Conservation (phyloP, 1,140 invertebrate species). For the Tetramorium simillimum region DNA sequence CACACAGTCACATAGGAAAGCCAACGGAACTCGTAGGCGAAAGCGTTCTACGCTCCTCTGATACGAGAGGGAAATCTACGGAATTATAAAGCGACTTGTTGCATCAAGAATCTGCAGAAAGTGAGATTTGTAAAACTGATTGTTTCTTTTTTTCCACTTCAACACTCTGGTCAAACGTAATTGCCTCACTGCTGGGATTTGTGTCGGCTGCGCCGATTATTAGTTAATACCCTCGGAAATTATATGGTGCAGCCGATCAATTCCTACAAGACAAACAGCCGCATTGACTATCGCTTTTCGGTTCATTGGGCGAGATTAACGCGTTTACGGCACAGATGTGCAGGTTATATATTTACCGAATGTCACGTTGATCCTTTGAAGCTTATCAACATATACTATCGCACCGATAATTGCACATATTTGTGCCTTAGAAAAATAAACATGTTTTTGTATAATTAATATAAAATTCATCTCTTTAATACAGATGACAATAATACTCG, state of each 20-base stretch:
- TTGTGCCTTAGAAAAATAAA: not conserved
- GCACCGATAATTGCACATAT: not conserved
- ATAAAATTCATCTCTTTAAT: not conserved
- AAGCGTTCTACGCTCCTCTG: not conserved
- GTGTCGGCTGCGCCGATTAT: not conserved
- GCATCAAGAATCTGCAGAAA: not conserved
- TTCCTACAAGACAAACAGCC: conserved; percentile 28
- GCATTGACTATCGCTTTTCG: conserved; percentile 34
- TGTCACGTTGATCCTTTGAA: conserved; percentile 26
- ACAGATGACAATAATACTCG: not conserved
- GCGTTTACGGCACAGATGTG: not conserved
- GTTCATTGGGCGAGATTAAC: conserved; percentile 46
- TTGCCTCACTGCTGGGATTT: not conserved
- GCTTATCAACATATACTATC: not conserved
- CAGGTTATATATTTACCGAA: conserved; percentile 8
- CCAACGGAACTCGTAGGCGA: not conserved
- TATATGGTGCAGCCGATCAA: not conserved
- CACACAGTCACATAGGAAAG: not conserved
- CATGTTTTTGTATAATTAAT: not conserved
- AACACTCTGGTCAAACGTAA: not conserved
- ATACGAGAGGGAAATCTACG: not conserved
- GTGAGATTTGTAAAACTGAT: not conserved
- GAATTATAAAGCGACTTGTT: conserved; percentile 18
- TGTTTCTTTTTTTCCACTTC: not conserved
- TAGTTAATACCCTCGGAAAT: conserved; percentile 20